Evolutionary conservation across 1,140 invertebrate genomes (phyloP), one percentile per base, ranked within the genome.

Genomic region (Zeugodacus cucurbitae): DNA sequence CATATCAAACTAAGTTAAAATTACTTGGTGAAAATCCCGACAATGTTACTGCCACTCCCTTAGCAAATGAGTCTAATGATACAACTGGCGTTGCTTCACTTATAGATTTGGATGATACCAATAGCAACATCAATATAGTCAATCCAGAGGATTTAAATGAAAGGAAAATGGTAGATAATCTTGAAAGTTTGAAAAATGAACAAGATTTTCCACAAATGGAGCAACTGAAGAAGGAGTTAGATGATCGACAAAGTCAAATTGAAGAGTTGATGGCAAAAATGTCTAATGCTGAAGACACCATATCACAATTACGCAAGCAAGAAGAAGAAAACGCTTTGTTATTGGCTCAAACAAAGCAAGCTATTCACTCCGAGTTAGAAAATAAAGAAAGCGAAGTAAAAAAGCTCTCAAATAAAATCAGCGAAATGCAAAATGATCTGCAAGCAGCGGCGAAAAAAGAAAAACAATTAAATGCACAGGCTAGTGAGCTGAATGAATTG

Each of bases 241-340:
- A 94, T 59, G 89, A 95, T 54, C 90, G 90, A 26, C 92, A 94
- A 87, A 89, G 94, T 3, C 91, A 89, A 14, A 91, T 94, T 58
- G 93, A 94, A 90, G 85, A 86, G 11, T 17, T 58, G 6, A 59
- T 32, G n/a, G 8, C 20, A 20, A 86, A 86, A 22, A 86, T 58
- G 85, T 34, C 48, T 1, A 59, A 34, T 59, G 85, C 48, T 3
- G 48, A 54, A 57, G 57, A 34, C 3, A 86, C 48, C 26, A 86
- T 86, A 59, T 94, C 94, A 90, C 93, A 94, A 48, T 90, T 96
- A 58, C 94, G 94, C 89, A 96, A 96, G 91, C 95, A 96, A 87
- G 97, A 97, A 93, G 96, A 97, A 94, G 96, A 97, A 93, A 96
- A 96, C 90, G 95, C 96, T 14, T 94, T 97, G 89, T 96, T 96